phyloP scores from a whole-genome alignment of 1,140 invertebrate genomes.

The Drosophila fuyamai region DNA sequence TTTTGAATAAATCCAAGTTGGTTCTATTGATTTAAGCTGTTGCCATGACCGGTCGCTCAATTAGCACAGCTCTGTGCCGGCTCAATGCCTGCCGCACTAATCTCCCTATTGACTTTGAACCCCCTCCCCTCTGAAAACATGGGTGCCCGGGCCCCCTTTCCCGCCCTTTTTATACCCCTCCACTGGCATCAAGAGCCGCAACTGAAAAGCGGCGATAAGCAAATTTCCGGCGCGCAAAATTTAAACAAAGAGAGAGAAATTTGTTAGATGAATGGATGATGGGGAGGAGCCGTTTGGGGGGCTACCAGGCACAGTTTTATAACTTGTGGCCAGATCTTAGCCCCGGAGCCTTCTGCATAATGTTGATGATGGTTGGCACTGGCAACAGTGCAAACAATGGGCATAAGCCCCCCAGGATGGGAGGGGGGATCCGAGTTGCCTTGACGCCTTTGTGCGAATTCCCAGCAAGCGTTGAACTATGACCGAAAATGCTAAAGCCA shows the following conservation, averaged over 20 bases:
- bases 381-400: conserved; percentile 74
- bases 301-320: conserved; percentile 55
- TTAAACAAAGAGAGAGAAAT: conserved; percentile 71
- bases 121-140: conserved; percentile 19
- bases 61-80: conserved; percentile 68
- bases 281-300: not conserved
- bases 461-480: conserved; percentile 62
- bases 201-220: conserved; percentile 76
- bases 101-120: conserved; percentile 75
- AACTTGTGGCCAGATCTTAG: conserved; percentile 66
- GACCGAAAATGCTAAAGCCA: conserved; percentile 66
- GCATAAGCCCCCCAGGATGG: conserved; percentile 49
- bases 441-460: conserved; percentile 72
- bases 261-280: conserved; percentile 21
- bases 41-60: conserved; percentile 77
- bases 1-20: conserved; percentile 57
- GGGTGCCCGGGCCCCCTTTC: not conserved
- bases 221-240: conserved; percentile 79
- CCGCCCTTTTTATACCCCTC: conserved; percentile 3
- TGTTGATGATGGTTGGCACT: conserved; percentile 63
- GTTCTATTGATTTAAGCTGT: conserved; percentile 73
- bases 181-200: conserved; percentile 34
- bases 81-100: conserved; percentile 61
- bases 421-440: conserved; percentile 47
- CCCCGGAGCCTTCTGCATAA: conserved; percentile 35